Evolutionary conservation across 2,888 invertebrate species (phyloP), one percentile per base, ranked within the genome.

Genomic region (Dasypogon diadema): DNA sequence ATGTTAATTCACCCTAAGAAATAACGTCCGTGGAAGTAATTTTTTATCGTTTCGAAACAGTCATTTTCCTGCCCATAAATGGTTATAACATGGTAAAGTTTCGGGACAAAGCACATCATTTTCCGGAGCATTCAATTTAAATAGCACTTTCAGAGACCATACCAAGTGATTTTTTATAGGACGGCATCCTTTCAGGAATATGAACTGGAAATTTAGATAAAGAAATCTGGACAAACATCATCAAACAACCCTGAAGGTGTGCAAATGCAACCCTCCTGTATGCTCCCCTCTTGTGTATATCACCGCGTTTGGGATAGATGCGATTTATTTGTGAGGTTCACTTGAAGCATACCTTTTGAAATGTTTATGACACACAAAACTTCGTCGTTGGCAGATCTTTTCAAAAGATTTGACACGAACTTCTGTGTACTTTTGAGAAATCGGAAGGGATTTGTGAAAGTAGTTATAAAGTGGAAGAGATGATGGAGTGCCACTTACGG

Each of bases 321-420:
- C 54, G 54, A 70, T 70, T 70, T 70, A 54, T 70, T 70, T 34
- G 42, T 54, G 34, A 70, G 46, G 54, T 34, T 30, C 12, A 34
- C 34, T 54, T 12, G 24, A 54, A 34, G 54, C 21, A 18, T 46
- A 70, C 70, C 51, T 70, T 22, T 34, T 30, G 26, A 14, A 16
- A 54, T 70, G 54, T 54, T 70, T 70, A 54, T 30, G 70, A 30
- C 30, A 51, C 37, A 21, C 70, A 70, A 54, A 70, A 70, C 54
- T 54, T 70, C 54, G 16, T 70, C 54, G 30, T 24, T 54, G 54
- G 51, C 21, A 54, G 70, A 70, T 70, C 46, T 22, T 30, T 18
- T 46, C 8, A 34, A 18, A 34, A 70, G 70, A 70, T 70, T 70
- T 54, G 70, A 70, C 70, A 70, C 70, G 70, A 70, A 70, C 34